Percentiles rank a stretch among this genome's conserved stretches.
These are phyloP conservation scores for Gymnoscelis rufifasciata DNA, from an alignment of 2,888 invertebrate species.

Conservation along the genomic window DNA sequence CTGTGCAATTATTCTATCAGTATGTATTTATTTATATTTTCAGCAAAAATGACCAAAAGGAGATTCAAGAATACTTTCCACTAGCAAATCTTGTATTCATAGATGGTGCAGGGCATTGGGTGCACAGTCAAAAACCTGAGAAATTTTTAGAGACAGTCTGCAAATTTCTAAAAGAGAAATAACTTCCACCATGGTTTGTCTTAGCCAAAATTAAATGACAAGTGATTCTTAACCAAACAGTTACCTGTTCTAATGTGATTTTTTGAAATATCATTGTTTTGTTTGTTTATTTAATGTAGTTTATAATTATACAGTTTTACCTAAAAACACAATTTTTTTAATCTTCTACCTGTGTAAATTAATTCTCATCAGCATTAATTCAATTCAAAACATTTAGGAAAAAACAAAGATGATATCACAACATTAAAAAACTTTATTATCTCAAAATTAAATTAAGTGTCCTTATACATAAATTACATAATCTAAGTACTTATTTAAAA, in stretches of 20 bases:
- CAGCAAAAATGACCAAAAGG: conserved; percentile 78
- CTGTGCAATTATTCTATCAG: not conserved
- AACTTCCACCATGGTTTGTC: conserved; percentile 18
- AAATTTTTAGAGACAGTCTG: conserved; percentile 84
- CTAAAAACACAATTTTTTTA: conserved; percentile 8
- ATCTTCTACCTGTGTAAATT: too few relatives aligned
- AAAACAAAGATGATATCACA: too few relatives aligned
- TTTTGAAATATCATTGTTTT: conserved; percentile 27
- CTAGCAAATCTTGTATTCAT: conserved; percentile 83
- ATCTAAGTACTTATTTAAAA: too few relatives aligned
- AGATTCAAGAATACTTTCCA: conserved; percentile 86
- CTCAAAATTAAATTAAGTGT: too few relatives aligned
- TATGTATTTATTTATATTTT: conserved; percentile 23
- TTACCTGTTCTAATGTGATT: conserved; percentile 23
- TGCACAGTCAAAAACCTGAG: conserved; percentile 93
- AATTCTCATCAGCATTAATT: too few relatives aligned
- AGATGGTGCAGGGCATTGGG: conserved; percentile 93
- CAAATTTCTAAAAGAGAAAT: conserved; percentile 80
- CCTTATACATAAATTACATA: too few relatives aligned
- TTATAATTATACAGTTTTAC: conserved; percentile 19
- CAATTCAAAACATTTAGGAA: too few relatives aligned
- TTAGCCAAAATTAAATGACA: conserved; percentile 30
- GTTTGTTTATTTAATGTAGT: conserved; percentile 19
- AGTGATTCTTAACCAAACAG: conserved; percentile 30
- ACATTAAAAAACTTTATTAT: too few relatives aligned